Conservation (phyloP, 2,113 vertebrate species). For the Psittacula cyanocephala region DNA sequence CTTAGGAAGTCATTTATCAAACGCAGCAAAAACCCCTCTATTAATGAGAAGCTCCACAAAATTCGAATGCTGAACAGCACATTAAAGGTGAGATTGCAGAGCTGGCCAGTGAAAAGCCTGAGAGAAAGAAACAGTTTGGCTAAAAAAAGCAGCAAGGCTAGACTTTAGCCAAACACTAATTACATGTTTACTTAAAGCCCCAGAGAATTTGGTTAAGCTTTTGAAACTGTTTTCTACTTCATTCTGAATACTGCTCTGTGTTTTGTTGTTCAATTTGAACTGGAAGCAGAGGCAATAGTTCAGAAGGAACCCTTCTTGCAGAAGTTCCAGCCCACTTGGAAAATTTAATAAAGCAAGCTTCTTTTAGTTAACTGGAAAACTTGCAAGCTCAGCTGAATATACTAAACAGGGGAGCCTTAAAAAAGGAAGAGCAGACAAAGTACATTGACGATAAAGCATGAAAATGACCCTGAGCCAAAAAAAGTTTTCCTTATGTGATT, state of each 20-base stretch:
- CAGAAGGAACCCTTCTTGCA: background rate
- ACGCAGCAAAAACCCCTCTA: constrained; percentile 89
- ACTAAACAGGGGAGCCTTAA: background rate
- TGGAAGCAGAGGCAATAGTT: background rate
- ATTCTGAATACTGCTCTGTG: background rate
- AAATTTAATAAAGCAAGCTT: constrained; percentile 27
- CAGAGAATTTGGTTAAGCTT: background rate
- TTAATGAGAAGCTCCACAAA: constrained; percentile 93
- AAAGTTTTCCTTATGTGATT: constrained; percentile 31
- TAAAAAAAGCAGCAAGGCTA: background rate
- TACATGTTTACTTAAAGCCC: background rate
- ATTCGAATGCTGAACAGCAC: constrained; percentile 93
- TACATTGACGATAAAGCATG: background rate
- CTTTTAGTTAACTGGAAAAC: background rate
- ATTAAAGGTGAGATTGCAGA: constrained; percentile 84
- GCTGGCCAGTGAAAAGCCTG: background rate
- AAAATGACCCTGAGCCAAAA: constrained; percentile 42
- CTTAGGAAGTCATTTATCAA: constrained; percentile 93
- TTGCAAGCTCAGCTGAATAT: background rate
- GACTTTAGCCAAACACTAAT: background rate
- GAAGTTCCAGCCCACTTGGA: constrained; percentile 25
- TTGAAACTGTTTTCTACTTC: background rate
- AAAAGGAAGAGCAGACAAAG: background rate
- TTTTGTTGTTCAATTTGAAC: background rate
- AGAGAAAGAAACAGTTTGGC: background rate